These are phyloP conservation scores for Pipistrellus pipistrellus DNA, from an alignment of 2,797 vertebrate species.

Conservation along the genomic window DNA sequence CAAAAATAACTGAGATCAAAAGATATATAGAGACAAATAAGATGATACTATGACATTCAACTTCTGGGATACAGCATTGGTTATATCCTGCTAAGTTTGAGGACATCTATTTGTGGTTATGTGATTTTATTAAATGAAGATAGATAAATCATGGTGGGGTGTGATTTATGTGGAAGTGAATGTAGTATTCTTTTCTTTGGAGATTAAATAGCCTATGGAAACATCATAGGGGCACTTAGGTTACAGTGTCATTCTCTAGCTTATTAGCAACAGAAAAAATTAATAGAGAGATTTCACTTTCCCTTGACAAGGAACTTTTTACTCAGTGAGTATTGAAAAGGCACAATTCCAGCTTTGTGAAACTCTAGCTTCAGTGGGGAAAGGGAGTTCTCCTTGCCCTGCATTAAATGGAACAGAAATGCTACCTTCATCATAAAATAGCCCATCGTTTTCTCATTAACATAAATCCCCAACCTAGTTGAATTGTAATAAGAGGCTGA, in stretches of 20 bases:
- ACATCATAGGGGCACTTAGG: constrained; percentile 2
- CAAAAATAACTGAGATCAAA: not conserved
- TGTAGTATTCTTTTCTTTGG: not conserved
- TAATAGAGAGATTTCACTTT: constrained; percentile 56
- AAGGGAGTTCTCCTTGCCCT: not conserved
- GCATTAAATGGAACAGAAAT: not conserved
- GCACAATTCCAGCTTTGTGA: not conserved
- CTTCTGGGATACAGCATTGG: not conserved
- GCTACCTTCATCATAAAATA: not conserved
- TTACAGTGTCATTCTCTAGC: constrained; percentile 16
- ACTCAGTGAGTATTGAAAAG: not conserved
- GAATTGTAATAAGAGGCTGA: too few relatives aligned
- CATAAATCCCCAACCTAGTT: fast-evolving
- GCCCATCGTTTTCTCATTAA: not conserved
- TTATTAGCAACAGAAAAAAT: constrained; percentile 54
- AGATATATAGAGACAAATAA: not conserved
- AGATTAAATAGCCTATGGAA: constrained; percentile 62
- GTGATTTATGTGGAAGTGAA: constrained; percentile 48
- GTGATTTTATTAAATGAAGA: constrained; percentile 39
- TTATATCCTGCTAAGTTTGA: not conserved
- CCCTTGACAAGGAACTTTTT: constrained; percentile 44
- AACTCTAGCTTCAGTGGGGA: not conserved
- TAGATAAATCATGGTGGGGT: not conserved
- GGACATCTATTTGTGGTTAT: not conserved
- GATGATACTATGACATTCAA: not conserved